Conservation (phyloP, 2,113 vertebrate genomes). For the Micromys minutus region DNA sequence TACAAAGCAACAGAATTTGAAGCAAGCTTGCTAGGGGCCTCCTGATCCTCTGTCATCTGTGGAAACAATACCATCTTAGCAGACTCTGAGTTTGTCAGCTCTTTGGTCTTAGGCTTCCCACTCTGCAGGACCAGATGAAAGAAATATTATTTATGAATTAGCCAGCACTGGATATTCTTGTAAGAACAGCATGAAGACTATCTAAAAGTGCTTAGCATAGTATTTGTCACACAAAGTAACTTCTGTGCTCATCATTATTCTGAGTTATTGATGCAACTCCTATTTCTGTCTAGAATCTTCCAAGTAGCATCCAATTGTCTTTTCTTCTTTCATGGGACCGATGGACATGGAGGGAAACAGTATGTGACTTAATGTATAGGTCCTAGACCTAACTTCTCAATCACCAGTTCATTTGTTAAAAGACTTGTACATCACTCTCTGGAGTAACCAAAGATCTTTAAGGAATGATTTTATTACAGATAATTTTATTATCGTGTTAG, state of each 20-base stretch:
- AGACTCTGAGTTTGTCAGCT: neutral
- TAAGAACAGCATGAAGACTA: neutral
- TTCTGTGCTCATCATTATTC: neutral
- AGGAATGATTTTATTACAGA: neutral
- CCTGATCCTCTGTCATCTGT: neutral
- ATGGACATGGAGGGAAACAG: neutral
- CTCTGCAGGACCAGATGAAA: neutral
- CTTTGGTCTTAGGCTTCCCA: neutral
- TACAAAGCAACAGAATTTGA: too few species aligned
- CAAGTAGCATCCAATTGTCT: neutral
- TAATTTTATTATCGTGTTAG: neutral
- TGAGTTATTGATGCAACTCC: neutral
- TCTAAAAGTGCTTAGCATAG: neutral
- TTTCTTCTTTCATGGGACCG: neutral
- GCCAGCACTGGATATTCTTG: neutral
- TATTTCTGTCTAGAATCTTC: neutral
- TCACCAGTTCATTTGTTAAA: neutral
- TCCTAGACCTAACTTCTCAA: neutral
- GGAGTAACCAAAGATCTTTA: neutral
- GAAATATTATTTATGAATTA: neutral
- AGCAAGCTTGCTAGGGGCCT: rapidly evolving
- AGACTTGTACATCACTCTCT: neutral
- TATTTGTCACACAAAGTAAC: neutral
- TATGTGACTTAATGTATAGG: neutral
- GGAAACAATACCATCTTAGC: neutral